Percentiles rank a stretch among this genome's conserved stretches.
These are phyloP conservation scores for Lycocorax pyrrhopterus DNA, from an alignment of 2,113 vertebrate genomes.

Conservation along the genomic window DNA sequence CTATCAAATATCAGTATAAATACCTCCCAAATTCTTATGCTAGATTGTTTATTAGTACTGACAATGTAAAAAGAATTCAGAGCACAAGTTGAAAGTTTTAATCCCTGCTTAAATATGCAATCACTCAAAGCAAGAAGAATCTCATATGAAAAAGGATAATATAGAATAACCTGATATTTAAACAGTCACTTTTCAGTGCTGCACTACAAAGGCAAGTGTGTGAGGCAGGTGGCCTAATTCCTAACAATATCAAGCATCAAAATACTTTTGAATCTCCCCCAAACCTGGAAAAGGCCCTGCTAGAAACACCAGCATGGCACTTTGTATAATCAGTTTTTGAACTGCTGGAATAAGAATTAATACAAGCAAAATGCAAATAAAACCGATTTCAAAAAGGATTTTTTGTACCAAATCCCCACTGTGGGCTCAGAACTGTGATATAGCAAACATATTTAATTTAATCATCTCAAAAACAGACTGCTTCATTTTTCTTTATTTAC, in stretches of 20 bases:
- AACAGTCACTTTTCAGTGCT: background rate
- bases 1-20: background rate
- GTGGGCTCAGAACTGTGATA: background rate
- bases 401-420: background rate
- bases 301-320: background rate
- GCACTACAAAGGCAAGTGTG: background rate
- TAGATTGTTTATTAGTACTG: background rate
- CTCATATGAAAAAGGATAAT: background rate
- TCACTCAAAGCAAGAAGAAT: background rate
- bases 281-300: background rate
- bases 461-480: background rate
- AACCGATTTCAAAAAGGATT: background rate
- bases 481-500: background rate
- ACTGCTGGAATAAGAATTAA: background rate
- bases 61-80: background rate
- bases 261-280: background rate
- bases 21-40: background rate
- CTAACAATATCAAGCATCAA: background rate
- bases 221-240: background rate
- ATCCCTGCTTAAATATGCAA: background rate
- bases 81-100: background rate
- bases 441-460: background rate
- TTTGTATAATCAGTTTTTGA: background rate
- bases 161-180: background rate
- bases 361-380: background rate